These are phyloP conservation scores for Polydesmus complanatus DNA, from an alignment of 2,888 invertebrate genomes.

Conservation along the genomic window DNA sequence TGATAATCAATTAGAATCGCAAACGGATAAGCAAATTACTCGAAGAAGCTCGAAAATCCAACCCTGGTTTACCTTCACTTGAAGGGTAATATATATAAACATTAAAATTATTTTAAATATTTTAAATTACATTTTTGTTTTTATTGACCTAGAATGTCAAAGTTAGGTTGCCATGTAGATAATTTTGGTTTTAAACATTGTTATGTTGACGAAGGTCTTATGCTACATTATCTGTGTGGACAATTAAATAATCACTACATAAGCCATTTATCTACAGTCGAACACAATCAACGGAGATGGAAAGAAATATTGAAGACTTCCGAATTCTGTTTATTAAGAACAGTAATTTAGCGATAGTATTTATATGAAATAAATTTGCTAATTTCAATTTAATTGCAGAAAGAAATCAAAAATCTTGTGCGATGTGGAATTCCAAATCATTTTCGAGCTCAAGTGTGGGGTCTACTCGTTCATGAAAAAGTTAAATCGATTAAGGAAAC, in stretches of 20 bases:
- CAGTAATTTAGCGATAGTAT: slow-evolving; percentile 14
- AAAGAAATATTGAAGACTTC: slow-evolving; percentile 9
- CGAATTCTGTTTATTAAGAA: slow-evolving; percentile 5
- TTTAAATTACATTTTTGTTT: slow-evolving; percentile 10
- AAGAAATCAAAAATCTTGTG: slow-evolving; percentile 34
- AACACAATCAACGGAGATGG: slow-evolving; percentile 27
- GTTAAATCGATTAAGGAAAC: slow-evolving; percentile 36
- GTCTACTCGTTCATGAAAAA: slow-evolving; percentile 36
- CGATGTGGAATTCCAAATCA: slow-evolving; percentile 37
- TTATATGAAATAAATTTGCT: slow-evolving; percentile 1
- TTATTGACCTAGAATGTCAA: slow-evolving; percentile 29
- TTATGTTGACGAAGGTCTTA: slow-evolving; percentile 32
- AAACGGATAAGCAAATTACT: slow-evolving; percentile 31
- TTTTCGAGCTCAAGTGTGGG: slow-evolving; percentile 35
- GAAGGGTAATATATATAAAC: slow-evolving; percentile 29
- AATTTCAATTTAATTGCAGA: slow-evolving; percentile 22
- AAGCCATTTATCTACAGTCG: slow-evolving; percentile 28
- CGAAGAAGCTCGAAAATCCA: slow-evolving; percentile 34
- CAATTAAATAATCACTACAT: slow-evolving; percentile 36
- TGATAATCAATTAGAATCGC: slow-evolving; percentile 32
- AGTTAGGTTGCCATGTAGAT: slow-evolving; percentile 36
- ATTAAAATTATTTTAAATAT: not conserved
- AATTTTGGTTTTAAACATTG: slow-evolving; percentile 38
- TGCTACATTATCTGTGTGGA: slow-evolving; percentile 39
- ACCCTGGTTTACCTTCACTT: slow-evolving; percentile 38